These are phyloP conservation scores for Calycopis cecrops DNA, from an alignment of 1,140 invertebrate species.

Conservation along the genomic window DNA sequence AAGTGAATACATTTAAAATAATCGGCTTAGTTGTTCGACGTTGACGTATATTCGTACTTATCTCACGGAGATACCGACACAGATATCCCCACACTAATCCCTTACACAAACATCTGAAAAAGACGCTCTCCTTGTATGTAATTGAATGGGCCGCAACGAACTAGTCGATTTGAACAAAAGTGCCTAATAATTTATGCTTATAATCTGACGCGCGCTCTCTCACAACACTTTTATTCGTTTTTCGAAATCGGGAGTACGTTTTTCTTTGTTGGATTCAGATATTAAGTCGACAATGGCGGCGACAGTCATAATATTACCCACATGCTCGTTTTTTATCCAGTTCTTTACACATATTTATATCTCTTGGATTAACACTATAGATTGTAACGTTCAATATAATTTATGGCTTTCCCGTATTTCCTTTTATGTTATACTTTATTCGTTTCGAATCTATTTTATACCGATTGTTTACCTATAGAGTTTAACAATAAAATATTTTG, in stretches of 20 bases:
- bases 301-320: slow-evolving; percentile 65
- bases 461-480: background rate
- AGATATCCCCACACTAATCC: slow-evolving; percentile 70
- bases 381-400: slow-evolving; percentile 5
- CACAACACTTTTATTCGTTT: slow-evolving; percentile 58
- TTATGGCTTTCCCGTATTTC: background rate
- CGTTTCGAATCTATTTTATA: slow-evolving; percentile 7
- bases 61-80: slow-evolving; percentile 71
- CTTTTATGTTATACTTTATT: slow-evolving; percentile 2
- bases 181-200: slow-evolving; percentile 71
- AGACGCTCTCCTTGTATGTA: slow-evolving; percentile 66
- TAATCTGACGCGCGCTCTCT: slow-evolving; percentile 65
- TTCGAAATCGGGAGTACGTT: slow-evolving; percentile 50
- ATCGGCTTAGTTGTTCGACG: slow-evolving; percentile 73
- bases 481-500: no score
- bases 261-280: slow-evolving; percentile 56
- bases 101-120: slow-evolving; percentile 71
- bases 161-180: slow-evolving; percentile 67
- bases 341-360: slow-evolving; percentile 59
- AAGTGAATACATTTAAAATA: slow-evolving; percentile 76
- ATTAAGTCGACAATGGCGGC: slow-evolving; percentile 56
- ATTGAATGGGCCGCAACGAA: slow-evolving; percentile 60
- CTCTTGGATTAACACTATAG: slow-evolving; percentile 42
- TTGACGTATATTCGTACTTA: slow-evolving; percentile 74
- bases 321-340: slow-evolving; percentile 45